Conservation (phyloP, 2,888 invertebrate species). For the Trisateles emortualis region DNA sequence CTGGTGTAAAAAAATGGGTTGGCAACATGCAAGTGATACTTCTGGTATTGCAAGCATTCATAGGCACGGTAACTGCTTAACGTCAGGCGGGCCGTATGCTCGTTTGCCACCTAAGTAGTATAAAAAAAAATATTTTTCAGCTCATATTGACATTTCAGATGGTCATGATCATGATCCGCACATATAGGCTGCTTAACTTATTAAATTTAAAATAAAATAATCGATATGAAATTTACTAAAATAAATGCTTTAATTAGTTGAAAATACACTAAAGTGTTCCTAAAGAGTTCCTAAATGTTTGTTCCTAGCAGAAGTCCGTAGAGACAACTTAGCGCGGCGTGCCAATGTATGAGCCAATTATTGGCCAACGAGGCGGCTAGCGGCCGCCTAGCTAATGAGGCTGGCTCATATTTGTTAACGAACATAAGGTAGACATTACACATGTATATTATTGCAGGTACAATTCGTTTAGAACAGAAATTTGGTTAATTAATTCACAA, state of each 20-base stretch:
- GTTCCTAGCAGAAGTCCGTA: neutral
- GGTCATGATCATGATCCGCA: no score
- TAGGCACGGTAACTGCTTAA: no score
- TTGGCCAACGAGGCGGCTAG: neutral
- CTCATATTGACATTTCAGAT: no score
- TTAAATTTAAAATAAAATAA: no score
- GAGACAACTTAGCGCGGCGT: slow-evolving; percentile 5
- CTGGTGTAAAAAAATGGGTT: no score
- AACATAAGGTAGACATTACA: slow-evolving; percentile 4
- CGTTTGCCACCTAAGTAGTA: no score
- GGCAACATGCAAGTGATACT: no score
- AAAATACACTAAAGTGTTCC: neutral
- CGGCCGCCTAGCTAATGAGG: slow-evolving; percentile 3
- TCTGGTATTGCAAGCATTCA: no score
- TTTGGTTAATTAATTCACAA: neutral
- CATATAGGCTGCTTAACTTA: no score
- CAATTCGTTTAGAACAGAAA: neutral
- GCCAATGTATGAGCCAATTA: slow-evolving; percentile 5
- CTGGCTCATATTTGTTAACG: slow-evolving; percentile 1
- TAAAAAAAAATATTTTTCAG: no score
- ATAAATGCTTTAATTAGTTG: neutral
- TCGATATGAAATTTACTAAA: no score
- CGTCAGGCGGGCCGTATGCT: no score
- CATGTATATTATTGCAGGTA: slow-evolving; percentile 13
- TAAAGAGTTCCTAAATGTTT: neutral